Evolutionary conservation across 2,113 vertebrate genomes (phyloP), one percentile per base, ranked within the genome.

Genomic region (Forbesichthys agassizii): DNA sequence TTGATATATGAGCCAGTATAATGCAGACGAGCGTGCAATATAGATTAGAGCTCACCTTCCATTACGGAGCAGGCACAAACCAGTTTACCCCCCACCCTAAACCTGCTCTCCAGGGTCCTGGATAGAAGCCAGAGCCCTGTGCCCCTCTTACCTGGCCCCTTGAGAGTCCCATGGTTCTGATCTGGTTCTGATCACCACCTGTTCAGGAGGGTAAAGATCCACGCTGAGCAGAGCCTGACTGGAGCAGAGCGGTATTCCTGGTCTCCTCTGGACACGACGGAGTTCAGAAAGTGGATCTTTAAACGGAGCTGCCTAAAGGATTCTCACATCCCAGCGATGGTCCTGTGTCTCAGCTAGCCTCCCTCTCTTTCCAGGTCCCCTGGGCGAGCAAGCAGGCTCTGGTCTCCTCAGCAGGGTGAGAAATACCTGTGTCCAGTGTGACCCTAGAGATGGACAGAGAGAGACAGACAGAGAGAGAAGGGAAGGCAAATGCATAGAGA

Each of bases 381-480:
- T 79, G 75, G 71, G 81, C 80, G 75, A 85, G 75, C 75, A 82
- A 75, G 54, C 14, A 1, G 63, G 68, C 53, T 65, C 33, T 60
- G 49, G 54, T 67, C 0, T 78, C 85, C 80, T 84, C 90, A 87
- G 56, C 81, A 69, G 57, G 68, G 84, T 92, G 88, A 92, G 87
- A 95, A 93, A 93, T 93, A 88, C 68, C 85, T 81, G 77, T 74
- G 20, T 70, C 48, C 68, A n/a, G 63, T 52, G 69, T 75, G 75
- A 56, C 16, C 64, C 61, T 65, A 68, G 33, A 11, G 56, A 58
- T 18, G 18, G 33, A 54, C 10, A 64, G 71, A 70, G 20, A 68
- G 27, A 62, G 4, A 57, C 12, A 20, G 20, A 52, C 48, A 61
- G 55, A 64, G n/a, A 65, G n/a, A 61, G 36, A 67, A 62, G 58